phyloP scores from a whole-genome alignment of 2,113 vertebrate species.

The Entomyzon cyanotis region DNA sequence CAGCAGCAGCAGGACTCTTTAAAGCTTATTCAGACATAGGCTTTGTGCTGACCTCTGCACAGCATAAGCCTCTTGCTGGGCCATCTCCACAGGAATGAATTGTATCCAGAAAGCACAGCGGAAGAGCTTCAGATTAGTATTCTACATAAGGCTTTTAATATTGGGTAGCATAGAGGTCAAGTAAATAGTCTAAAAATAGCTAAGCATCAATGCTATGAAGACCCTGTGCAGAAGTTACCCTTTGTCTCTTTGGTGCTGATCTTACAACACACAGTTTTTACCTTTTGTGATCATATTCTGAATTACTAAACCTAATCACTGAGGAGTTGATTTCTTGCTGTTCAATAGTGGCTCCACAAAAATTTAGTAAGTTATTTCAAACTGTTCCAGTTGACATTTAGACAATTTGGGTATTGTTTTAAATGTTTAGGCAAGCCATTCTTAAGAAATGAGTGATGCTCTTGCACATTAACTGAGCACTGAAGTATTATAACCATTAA shows the following conservation, averaged over 20 bases:
- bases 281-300: background rate
- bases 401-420: background rate
- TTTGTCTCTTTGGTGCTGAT: background rate
- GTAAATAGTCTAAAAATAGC: constrained; percentile 4
- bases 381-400: background rate
- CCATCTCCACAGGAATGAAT: background rate
- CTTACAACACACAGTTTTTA: background rate
- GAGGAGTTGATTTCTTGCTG: background rate
- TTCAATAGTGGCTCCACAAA: background rate
- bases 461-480: background rate
- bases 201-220: background rate
- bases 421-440: constrained; percentile 19
- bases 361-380: background rate
- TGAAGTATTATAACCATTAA: background rate
- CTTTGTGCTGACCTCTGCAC: background rate
- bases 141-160: background rate
- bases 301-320: background rate
- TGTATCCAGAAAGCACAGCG: background rate
- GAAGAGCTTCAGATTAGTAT: background rate
- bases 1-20: background rate
- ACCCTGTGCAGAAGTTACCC: background rate
- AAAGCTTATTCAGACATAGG: background rate
- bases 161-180: background rate
- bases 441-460: background rate
- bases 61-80: background rate